Conservation (phyloP, 2,888 invertebrate species). For the Stenoptilia bipunctidactyla region DNA sequence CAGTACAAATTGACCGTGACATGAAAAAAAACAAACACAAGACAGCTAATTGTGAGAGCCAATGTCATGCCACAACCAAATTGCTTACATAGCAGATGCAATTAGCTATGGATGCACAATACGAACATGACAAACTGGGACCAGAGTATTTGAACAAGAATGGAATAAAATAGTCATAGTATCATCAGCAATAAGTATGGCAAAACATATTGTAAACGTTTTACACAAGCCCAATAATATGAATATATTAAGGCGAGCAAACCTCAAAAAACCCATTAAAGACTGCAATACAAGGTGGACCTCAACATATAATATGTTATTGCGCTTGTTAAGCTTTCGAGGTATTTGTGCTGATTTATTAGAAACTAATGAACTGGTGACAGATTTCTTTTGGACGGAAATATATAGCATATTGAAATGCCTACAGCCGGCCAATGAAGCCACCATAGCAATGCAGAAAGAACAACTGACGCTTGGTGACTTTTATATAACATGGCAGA, state of each 20-base stretch:
- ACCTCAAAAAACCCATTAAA: conserved; percentile 7
- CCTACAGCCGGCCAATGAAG: too few species aligned
- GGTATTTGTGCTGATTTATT: neutral
- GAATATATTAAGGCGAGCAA: conserved; percentile 2
- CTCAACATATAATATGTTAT: conserved; percentile 8
- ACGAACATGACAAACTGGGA: too few species aligned
- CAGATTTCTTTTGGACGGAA: neutral
- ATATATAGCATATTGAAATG: neutral
- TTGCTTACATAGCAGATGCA: too few species aligned
- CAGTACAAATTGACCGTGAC: too few species aligned
- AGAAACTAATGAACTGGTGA: neutral
- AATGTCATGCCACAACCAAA: too few species aligned
- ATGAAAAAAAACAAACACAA: too few species aligned
- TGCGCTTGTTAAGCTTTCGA: neutral
- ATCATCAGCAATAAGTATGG: conserved; percentile 1
- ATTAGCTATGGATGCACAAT: too few species aligned
- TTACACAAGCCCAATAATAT: conserved; percentile 5
- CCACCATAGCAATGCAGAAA: neutral
- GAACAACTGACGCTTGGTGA: neutral
- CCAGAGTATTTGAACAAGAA: too few species aligned
- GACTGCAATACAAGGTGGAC: conserved; percentile 8
- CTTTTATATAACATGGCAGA: neutral
- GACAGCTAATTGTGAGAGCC: too few species aligned
- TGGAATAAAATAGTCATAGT: too few species aligned
- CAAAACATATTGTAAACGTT: conserved; percentile 6